Evolutionary conservation across 2,888 invertebrate species (phyloP), one percentile per base, ranked within the genome.

Genomic region (Shargacucullia verbasci): DNA sequence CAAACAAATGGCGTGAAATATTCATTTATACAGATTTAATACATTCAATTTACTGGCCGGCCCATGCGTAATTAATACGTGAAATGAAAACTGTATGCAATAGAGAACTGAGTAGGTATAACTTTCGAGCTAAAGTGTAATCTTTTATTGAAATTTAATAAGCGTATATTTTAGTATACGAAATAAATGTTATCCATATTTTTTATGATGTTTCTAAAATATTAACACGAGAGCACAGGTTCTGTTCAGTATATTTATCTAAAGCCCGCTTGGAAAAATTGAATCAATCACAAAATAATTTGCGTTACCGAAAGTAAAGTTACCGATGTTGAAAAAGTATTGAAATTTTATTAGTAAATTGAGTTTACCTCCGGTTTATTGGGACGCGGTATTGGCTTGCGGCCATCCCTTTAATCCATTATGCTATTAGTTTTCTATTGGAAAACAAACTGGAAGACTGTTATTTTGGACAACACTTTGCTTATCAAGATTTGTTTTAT

Each of bases 261-360:
- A 63, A 48, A 52, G 37, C 12, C 48, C 27, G n/a, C 34, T 48
- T 10, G 11, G 13, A 25, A 35, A 40, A 52, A 52, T 41, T 45
- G 0, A 31, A 69, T 68, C 13, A 39, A 62, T 52, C 34, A 44
- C 27, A 61, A 43, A 68, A 68, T 54, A 60, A 62, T 58, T 33
- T 45, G 31, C 15, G 50, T 52, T 54, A 46, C 40, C 55, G 50
- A 39, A 48, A 66, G 69, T 59, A 35, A 59, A 64, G 29, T 62
- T 53, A 63, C 39, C 12, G 56, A 52, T 43, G 47, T 27, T 39
- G 25, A 47, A 60, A 61, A 66, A 70, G 57, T 62, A 54, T 66
- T 45, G 41, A 48, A 58, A 57, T 66, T 64, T 73, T 70, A 59
- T 76, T 67, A 67, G 45, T 59, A 57, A 60, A 76, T 62, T 60